These are phyloP conservation scores for Apodemus sylvaticus DNA, from an alignment of 2,113 vertebrate species.

Conservation along the genomic window DNA sequence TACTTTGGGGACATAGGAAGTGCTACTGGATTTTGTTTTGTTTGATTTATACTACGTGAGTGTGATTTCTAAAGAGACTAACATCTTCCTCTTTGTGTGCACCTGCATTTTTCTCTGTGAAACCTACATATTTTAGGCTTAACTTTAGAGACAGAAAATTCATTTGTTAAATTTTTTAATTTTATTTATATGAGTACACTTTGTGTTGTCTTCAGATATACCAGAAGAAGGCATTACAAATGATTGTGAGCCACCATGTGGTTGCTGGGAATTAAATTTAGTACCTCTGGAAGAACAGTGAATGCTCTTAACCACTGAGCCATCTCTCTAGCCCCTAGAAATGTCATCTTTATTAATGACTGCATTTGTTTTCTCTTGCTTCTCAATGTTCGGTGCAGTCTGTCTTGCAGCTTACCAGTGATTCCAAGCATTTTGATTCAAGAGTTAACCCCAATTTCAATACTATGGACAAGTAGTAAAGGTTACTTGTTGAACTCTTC, in stretches of 20 bases:
- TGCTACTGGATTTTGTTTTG: neutral
- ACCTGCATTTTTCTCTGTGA: neutral
- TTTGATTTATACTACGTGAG: neutral
- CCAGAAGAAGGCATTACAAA: too few relatives aligned
- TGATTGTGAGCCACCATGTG: too few relatives aligned
- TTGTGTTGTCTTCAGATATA: too few relatives aligned
- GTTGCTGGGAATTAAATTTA: too few relatives aligned
- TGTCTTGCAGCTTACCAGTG: neutral
- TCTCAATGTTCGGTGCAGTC: neutral
- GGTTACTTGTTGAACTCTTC: neutral
- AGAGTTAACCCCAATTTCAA: neutral
- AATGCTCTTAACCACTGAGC: too few relatives aligned
- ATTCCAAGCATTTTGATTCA: neutral
- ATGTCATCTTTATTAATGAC: neutral
- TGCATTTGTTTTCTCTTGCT: neutral
- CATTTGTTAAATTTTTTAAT: neutral
- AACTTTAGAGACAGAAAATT: neutral
- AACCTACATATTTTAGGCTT: neutral
- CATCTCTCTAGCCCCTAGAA: neutral
- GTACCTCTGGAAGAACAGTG: too few relatives aligned
- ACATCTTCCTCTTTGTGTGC: neutral
- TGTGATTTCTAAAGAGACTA: constrained; percentile 1
- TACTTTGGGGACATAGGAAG: neutral
- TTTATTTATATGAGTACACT: too few relatives aligned
- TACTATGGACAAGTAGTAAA: neutral